Percentiles rank a stretch among this genome's conserved stretches.
Conservation (phyloP, 2,888 invertebrate genomes). For the Steinernema hermaphroditum region DNA sequence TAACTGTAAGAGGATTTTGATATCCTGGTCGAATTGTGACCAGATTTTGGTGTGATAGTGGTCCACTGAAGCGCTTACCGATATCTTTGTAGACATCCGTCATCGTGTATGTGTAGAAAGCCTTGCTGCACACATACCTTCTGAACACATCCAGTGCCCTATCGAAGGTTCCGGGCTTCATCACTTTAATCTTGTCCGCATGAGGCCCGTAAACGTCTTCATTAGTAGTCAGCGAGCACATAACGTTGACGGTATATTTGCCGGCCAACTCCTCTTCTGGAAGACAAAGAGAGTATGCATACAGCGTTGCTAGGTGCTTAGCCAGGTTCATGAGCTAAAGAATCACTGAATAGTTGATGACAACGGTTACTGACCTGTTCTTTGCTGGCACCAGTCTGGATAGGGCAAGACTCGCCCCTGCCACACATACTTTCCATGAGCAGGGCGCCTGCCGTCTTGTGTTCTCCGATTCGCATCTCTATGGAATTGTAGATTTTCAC, state of each 20-base stretch:
- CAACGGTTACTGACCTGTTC: neutral
- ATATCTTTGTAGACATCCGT: neutral
- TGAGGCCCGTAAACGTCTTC: too few relatives aligned
- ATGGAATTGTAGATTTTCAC: neutral
- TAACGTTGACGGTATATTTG: too few relatives aligned
- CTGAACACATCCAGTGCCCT: neutral
- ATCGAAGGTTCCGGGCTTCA: neutral
- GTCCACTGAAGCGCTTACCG: neutral
- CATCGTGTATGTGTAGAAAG: neutral
- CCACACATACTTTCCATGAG: slow-evolving; percentile 16
- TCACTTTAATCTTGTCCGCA: too few relatives aligned
- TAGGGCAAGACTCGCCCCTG: neutral
- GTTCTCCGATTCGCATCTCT: too few relatives aligned
- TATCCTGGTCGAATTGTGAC: too few relatives aligned
- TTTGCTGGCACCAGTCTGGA: neutral
- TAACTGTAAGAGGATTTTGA: too few relatives aligned
- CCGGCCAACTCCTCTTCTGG: neutral
- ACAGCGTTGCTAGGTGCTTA: neutral
- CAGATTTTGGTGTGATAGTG: too few relatives aligned
- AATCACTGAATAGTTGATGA: neutral
- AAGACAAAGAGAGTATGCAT: neutral
- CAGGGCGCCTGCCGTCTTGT: neutral
- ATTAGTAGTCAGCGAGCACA: too few relatives aligned
- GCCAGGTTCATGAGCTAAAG: neutral
- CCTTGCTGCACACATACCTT: neutral